phyloP scores from a whole-genome alignment of 2,888 invertebrate genomes.

The Plagodis dolabraria region DNA sequence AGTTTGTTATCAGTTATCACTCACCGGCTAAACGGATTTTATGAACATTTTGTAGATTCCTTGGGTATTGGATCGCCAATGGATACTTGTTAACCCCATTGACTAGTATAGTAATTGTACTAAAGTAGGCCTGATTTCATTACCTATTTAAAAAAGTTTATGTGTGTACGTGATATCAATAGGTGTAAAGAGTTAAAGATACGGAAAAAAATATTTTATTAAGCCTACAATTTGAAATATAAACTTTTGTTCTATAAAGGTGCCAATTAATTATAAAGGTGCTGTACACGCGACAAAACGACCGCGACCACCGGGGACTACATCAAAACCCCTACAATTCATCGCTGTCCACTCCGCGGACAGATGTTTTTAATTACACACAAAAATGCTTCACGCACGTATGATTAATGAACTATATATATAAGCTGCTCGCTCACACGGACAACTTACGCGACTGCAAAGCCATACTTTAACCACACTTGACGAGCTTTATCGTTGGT shows the following conservation, averaged over 20 bases:
- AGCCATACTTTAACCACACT: not conserved
- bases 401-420: constrained; percentile 31
- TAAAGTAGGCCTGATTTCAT: no score
- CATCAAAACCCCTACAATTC: constrained; percentile 10
- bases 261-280: constrained; percentile 27
- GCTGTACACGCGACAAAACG: constrained; percentile 7
- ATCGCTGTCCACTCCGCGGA: constrained; percentile 17
- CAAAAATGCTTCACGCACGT: constrained; percentile 32
- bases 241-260: constrained; percentile 25
- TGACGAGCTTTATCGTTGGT: no score
- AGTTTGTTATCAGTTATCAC: no score
- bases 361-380: constrained; percentile 57
- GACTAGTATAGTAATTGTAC: no score
- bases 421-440: not conserved
- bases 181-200: no score
- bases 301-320: constrained; percentile 11
- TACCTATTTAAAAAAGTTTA: no score
- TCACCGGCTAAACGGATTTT: no score
- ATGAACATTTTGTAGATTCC: no score
- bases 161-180: no score
- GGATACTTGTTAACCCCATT: no score
- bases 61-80: no score
- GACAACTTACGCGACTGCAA: constrained; percentile 1
- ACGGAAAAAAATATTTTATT: not conserved
- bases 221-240: not conserved